phyloP scores from a whole-genome alignment of 2,888 invertebrate genomes.

The Meghimatium bilineatum region DNA sequence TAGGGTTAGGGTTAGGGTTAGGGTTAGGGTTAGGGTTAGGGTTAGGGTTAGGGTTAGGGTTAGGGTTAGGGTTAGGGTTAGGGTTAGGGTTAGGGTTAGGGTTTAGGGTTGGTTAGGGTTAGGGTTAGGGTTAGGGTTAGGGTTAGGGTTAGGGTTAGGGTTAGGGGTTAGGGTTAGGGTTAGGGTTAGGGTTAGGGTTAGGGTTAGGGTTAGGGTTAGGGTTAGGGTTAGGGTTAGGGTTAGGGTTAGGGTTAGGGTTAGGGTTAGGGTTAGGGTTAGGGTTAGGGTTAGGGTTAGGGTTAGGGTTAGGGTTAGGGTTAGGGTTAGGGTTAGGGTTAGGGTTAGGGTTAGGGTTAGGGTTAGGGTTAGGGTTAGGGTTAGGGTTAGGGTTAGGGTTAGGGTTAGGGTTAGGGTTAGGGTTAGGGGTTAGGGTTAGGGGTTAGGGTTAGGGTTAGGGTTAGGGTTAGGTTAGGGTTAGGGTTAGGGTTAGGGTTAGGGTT shows the following conservation, averaged over 20 bases:
- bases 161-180: too few relatives aligned
- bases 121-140: too few relatives aligned
- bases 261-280: conserved; percentile 16
- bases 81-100: too few relatives aligned
- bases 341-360: conserved; percentile 6
- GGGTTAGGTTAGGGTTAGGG: too few relatives aligned
- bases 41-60: neutral
- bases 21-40: conserved; percentile 15
- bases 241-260: conserved; percentile 43
- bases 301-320: conserved; percentile 1
- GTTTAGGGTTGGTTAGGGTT: too few relatives aligned
- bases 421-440: too few relatives aligned
- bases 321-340: conserved; percentile 44
- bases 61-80: too few relatives aligned
- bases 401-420: conserved; percentile 50
- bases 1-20: conserved; percentile 15
- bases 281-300: neutral
- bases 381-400: conserved; percentile 24
- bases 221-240: conserved; percentile 49
- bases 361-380: conserved; percentile 18
- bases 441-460: too few relatives aligned
- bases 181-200: conserved; percentile 45
- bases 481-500: conserved; percentile 55
- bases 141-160: too few relatives aligned
- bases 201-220: neutral